A percentile compares a stretch with the other conserved stretches of the same genome.
Conservation (phyloP, 2,797 vertebrate species). For the Enoplosus armatus region DNA sequence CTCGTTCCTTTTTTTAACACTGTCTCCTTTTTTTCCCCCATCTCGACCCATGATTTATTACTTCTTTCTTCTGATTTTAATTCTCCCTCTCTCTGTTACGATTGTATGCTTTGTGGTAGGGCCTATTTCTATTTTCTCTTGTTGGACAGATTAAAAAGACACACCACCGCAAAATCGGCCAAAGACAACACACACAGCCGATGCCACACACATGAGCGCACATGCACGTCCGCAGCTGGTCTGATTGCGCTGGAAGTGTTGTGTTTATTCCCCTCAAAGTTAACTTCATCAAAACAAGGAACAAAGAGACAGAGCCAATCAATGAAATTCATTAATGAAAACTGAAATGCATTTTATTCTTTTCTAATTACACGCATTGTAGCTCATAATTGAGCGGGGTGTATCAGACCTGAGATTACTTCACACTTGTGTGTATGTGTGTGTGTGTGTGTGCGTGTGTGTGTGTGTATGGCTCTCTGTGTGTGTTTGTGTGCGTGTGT, state of each 20-base stretch:
- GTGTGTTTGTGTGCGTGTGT: slow-evolving; percentile 20
- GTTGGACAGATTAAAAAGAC: slow-evolving; percentile 76
- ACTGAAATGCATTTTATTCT: slow-evolving; percentile 85
- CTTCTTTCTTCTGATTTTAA: slow-evolving; percentile 73
- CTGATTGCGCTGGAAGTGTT: slow-evolving; percentile 73
- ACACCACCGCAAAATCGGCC: slow-evolving; percentile 56
- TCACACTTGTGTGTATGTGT: slow-evolving; percentile 52
- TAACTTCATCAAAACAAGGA: slow-evolving; percentile 84
- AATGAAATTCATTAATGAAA: slow-evolving; percentile 86
- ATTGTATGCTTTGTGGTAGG: slow-evolving; percentile 67
- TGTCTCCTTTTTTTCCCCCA: slow-evolving; percentile 19
- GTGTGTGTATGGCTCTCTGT: background rate
- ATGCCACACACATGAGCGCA: slow-evolving; percentile 47
- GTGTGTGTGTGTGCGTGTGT: slow-evolving; percentile 15
- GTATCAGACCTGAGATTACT: slow-evolving; percentile 83
- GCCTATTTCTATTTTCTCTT: slow-evolving; percentile 74
- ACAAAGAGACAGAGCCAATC: slow-evolving; percentile 83
- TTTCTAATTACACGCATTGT: slow-evolving; percentile 88
- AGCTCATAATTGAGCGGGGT: slow-evolving; percentile 84
- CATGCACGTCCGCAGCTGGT: slow-evolving; percentile 40
- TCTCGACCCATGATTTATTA: slow-evolving; percentile 73
- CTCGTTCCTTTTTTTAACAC: slow-evolving; percentile 62
- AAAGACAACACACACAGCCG: slow-evolving; percentile 62
- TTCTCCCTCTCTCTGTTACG: slow-evolving; percentile 51
- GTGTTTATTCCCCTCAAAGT: slow-evolving; percentile 81